Conservation (phyloP, 2,797 vertebrate genomes). For the Antennarius maculatus region DNA sequence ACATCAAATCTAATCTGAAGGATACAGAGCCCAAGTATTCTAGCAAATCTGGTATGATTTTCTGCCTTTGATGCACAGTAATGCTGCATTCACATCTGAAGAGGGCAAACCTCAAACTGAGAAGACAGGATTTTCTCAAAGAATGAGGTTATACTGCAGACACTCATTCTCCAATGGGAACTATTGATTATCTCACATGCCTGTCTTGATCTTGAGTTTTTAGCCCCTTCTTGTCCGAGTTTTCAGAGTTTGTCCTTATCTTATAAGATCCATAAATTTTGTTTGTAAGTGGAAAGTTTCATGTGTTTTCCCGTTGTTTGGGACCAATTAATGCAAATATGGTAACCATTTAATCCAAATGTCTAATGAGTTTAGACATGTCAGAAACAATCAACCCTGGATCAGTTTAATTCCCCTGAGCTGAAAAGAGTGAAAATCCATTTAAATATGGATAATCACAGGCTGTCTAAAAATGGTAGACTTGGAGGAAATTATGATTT, state of each 20-base stretch:
- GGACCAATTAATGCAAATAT: conserved; percentile 23
- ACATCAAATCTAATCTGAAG: conserved; percentile 73
- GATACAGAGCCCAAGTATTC: conserved; percentile 68
- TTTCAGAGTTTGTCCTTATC: conserved; percentile 44
- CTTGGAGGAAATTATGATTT: conserved; percentile 38
- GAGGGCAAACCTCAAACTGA: conserved; percentile 68
- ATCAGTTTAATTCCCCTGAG: conserved; percentile 36
- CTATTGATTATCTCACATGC: conserved; percentile 65
- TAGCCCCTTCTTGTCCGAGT: conserved; percentile 25
- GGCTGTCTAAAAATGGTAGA: conserved; percentile 26
- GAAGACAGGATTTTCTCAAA: conserved; percentile 59
- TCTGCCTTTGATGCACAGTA: conserved; percentile 64
- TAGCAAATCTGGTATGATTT: conserved; percentile 62
- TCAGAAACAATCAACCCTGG: conserved; percentile 43
- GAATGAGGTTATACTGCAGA: conserved; percentile 63
- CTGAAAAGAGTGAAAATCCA: conserved; percentile 37
- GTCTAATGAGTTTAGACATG: conserved; percentile 41
- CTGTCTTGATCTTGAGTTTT: conserved; percentile 47
- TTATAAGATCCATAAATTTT: conserved; percentile 34
- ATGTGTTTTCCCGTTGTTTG: conserved; percentile 19
- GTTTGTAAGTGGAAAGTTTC: conserved; percentile 21
- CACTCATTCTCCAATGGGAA: conserved; percentile 51
- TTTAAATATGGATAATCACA: conserved; percentile 38
- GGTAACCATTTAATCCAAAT: conserved; percentile 14
- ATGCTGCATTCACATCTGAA: conserved; percentile 65